phyloP scores from a whole-genome alignment of 1,140 invertebrate species.

The Papilio xuthus region DNA sequence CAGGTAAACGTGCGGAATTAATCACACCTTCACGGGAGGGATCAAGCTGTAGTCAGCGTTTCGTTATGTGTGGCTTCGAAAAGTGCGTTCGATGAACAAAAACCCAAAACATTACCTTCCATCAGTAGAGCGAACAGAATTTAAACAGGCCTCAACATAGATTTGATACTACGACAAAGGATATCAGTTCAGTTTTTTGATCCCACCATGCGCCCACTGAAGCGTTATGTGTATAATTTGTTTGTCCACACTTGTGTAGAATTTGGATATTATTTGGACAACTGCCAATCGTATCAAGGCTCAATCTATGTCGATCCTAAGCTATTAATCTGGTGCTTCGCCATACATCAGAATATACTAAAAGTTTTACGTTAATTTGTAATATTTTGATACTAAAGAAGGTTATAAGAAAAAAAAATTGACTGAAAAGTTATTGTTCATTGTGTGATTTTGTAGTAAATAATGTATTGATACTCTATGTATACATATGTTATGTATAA shows the following conservation, averaged over 20 bases:
- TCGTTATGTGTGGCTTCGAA: constrained; percentile 50
- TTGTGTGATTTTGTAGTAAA: too few relatives aligned
- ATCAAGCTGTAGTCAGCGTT: constrained; percentile 58
- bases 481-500: too few relatives aligned
- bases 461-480: too few relatives aligned
- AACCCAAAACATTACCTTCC: not conserved
- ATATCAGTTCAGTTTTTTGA: not conserved
- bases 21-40: constrained; percentile 57
- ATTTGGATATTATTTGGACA: not conserved
- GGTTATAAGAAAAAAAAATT: too few relatives aligned
- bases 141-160: not conserved
- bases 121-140: not conserved
- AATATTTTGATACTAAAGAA: not conserved
- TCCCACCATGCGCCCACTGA: not conserved
- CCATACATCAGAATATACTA: not conserved
- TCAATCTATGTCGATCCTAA: constrained; percentile 18
- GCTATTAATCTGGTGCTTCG: constrained; percentile 8
- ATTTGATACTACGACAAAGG: not conserved
- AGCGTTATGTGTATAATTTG: not conserved
- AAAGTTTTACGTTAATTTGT: not conserved
- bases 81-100: not conserved
- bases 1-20: constrained; percentile 64
- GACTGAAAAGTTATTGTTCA: too few relatives aligned
- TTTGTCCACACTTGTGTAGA: not conserved
- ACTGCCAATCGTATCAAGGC: constrained; percentile 5